Evolutionary conservation across 2,888 invertebrate genomes (phyloP).

Genomic region (Teleiodes luculella): DNA sequence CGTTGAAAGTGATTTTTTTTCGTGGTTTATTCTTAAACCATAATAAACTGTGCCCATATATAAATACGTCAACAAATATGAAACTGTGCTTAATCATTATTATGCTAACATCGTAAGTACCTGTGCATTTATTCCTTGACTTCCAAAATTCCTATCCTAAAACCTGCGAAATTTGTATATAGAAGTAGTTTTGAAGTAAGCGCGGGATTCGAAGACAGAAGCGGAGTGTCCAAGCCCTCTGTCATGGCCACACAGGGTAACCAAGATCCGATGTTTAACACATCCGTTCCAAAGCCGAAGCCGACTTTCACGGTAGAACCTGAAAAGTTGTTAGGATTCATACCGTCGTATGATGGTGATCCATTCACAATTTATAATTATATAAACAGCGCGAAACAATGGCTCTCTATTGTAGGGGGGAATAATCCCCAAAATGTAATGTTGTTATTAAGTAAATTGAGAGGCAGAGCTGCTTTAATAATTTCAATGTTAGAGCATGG

Average conservation of each 20-base stretch:
- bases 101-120: too few relatives aligned
- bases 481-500: neutral
- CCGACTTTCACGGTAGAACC: neutral
- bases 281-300: too few relatives aligned
- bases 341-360: too few relatives aligned
- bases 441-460: constrained; percentile 9
- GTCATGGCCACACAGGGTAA: neutral
- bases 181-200: too few relatives aligned
- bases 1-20: too few relatives aligned
- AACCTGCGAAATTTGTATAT: neutral
- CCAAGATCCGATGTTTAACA: too few relatives aligned
- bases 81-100: too few relatives aligned
- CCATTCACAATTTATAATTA: constrained; percentile 6
- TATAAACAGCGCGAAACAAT: constrained; percentile 16
- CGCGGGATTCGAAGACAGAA: too few relatives aligned
- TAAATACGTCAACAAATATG: too few relatives aligned
- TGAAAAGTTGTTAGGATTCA: neutral
- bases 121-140: neutral
- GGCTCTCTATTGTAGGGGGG: constrained; percentile 3
- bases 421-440: constrained; percentile 13
- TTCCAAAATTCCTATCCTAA: neutral
- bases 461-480: neutral
- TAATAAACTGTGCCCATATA: too few relatives aligned
- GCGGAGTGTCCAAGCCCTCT: neutral
- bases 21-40: too few relatives aligned